phyloP scores from a whole-genome alignment of 2,888 invertebrate species.

The Dynastes tityus region DNA sequence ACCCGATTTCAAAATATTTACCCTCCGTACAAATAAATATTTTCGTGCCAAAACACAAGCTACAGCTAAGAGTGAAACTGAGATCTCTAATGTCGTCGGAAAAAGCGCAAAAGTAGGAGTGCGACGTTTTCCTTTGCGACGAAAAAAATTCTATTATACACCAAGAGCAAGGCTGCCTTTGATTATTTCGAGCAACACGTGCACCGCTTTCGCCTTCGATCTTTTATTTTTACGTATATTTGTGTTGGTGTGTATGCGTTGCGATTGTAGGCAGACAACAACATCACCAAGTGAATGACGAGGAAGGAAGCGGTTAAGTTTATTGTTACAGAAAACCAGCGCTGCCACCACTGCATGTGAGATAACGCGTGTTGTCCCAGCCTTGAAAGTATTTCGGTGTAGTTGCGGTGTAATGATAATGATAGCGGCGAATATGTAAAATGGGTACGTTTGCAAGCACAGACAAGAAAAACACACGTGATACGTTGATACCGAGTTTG shows the following conservation, averaged over 20 bases:
- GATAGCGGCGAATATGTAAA: conserved; percentile 40
- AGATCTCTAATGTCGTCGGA: not conserved
- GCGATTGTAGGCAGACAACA: conserved; percentile 56
- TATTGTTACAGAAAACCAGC: conserved; percentile 45
- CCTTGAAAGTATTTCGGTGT: conserved; percentile 59
- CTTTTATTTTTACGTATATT: conserved; percentile 10
- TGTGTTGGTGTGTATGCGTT: not conserved
- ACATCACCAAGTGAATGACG: conserved; percentile 53
- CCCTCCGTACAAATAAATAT: not conserved
- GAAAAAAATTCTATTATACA: too few relatives aligned
- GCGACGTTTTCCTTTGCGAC: too few relatives aligned
- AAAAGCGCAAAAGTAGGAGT: not conserved
- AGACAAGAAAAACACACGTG: conserved; percentile 29
- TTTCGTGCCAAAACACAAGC: not conserved
- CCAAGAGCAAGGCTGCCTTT: too few relatives aligned
- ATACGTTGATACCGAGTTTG: conserved; percentile 2
- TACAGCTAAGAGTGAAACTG: not conserved
- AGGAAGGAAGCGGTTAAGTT: conserved; percentile 59
- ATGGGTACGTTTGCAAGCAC: not conserved
- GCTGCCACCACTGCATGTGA: conserved; percentile 46
- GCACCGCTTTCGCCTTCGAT: not conserved
- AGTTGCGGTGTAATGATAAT: conserved; percentile 56
- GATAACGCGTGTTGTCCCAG: conserved; percentile 55
- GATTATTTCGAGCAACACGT: not conserved
- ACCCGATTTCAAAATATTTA: conserved; percentile 12